Percentiles rank a stretch among this genome's conserved stretches.
These are phyloP conservation scores for Eupithecia pulchellata DNA, from an alignment of 2,888 invertebrate genomes.

Conservation along the genomic window DNA sequence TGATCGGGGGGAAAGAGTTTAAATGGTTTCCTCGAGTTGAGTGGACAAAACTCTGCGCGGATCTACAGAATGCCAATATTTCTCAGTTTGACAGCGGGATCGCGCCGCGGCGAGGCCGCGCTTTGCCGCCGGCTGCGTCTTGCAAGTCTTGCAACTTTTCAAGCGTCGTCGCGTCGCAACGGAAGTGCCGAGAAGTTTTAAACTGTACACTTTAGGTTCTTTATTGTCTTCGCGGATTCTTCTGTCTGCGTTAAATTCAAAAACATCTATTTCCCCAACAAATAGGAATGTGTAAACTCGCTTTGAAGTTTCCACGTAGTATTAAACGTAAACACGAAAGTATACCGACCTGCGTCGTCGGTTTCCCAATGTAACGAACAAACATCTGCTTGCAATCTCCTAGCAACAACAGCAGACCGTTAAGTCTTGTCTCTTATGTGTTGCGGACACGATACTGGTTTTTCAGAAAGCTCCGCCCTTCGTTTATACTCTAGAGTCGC, in stretches of 20 bases:
- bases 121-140: constrained; percentile 57
- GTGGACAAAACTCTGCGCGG: constrained; percentile 56
- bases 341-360: constrained; percentile 46
- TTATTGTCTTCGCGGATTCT: constrained; percentile 75
- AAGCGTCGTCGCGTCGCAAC: constrained; percentile 69
- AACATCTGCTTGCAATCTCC: constrained; percentile 68
- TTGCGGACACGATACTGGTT: constrained; percentile 75
- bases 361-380: constrained; percentile 61
- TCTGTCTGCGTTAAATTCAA: constrained; percentile 71
- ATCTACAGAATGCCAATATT: constrained; percentile 69
- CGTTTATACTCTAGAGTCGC: constrained; percentile 70
- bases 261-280: constrained; percentile 65
- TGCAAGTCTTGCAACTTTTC: constrained; percentile 70
- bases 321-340: constrained; percentile 46
- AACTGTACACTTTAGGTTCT: constrained; percentile 80
- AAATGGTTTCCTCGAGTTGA: constrained; percentile 58
- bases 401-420: constrained; percentile 75
- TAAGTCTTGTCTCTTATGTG: constrained; percentile 69
- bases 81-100: constrained; percentile 78
- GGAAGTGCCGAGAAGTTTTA: constrained; percentile 74
- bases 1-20: constrained; percentile 49
- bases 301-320: constrained; percentile 59
- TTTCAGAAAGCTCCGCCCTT: constrained; percentile 77
- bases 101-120: constrained; percentile 58
- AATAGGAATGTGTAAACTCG: constrained; percentile 61